Evolutionary conservation across 2,888 invertebrate species (phyloP).

Genomic region (Andrena haemorrhoa): DNA sequence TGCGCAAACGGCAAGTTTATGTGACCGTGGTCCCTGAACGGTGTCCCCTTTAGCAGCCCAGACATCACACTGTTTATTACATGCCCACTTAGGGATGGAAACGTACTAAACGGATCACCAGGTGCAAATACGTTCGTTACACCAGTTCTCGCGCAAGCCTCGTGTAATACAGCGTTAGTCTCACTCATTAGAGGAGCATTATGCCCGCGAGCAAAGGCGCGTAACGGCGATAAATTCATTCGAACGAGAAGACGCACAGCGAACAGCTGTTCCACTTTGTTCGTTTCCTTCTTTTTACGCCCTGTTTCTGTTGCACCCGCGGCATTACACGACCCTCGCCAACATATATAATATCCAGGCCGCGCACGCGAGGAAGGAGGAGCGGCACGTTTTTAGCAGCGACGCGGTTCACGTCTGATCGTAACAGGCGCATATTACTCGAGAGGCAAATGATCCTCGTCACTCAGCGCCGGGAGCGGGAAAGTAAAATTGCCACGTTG

Average conservation of each 20-base stretch:
- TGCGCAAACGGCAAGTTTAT: background rate
- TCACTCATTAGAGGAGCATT: slow-evolving; percentile 4
- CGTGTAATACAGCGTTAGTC: background rate
- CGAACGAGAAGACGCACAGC: slow-evolving; percentile 1
- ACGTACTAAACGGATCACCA: background rate
- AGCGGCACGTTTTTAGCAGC: slow-evolving; percentile 15
- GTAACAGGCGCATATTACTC: slow-evolving; percentile 23
- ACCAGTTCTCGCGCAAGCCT: background rate
- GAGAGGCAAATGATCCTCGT: slow-evolving; percentile 22
- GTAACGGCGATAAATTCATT: slow-evolving; percentile 25
- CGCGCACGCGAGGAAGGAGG: background rate
- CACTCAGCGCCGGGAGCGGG: background rate
- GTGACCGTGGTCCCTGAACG: background rate
- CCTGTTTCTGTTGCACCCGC: background rate
- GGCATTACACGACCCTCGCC: background rate
- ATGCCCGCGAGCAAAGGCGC: slow-evolving; percentile 2
- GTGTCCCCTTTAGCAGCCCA: background rate
- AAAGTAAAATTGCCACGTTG: slow-evolving; percentile 4
- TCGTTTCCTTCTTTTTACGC: background rate
- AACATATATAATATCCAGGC: slow-evolving; percentile 2
- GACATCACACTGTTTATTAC: background rate
- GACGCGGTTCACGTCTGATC: slow-evolving; percentile 45
- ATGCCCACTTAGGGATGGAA: background rate
- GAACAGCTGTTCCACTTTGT: slow-evolving; percentile 8
- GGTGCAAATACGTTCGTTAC: slow-evolving; percentile 19